A percentile compares a stretch with the other conserved stretches of the same genome.
phyloP scores from a whole-genome alignment of 2,113 vertebrate genomes.

The Ammodytes dubius region DNA sequence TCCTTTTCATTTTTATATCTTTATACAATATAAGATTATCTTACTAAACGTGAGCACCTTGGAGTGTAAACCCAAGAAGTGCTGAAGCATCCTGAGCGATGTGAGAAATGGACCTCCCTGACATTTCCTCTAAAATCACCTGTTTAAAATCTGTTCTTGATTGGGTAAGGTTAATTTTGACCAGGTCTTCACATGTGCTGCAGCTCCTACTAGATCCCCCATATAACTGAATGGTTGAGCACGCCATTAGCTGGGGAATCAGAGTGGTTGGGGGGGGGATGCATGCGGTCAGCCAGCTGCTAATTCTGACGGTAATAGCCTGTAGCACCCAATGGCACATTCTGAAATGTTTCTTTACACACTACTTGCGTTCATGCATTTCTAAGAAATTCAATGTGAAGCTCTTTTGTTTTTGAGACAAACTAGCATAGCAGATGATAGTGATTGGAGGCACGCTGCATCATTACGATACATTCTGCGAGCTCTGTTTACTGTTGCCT shows the following conservation, averaged over 20 bases:
- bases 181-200: constrained; percentile 33
- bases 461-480: constrained; percentile 46
- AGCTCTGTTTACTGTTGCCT: constrained; percentile 70
- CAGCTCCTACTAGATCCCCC: constrained; percentile 22
- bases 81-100: constrained; percentile 18
- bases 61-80: constrained; percentile 15
- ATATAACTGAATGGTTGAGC: constrained; percentile 13
- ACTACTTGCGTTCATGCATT: neutral
- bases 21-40: neutral
- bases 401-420: constrained; percentile 33
- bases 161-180: constrained; percentile 45
- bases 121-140: constrained; percentile 57
- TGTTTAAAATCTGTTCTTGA: constrained; percentile 54
- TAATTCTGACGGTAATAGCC: constrained; percentile 49
- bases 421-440: constrained; percentile 41
- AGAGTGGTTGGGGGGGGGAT: neutral
- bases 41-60: neutral
- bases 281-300: constrained; percentile 18
- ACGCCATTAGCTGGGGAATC: constrained; percentile 16
- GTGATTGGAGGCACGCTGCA: constrained; percentile 46
- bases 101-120: constrained; percentile 42
- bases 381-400: constrained; percentile 8
- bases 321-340: constrained; percentile 24
- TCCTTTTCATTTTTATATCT: constrained; percentile 7
- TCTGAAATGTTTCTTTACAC: constrained; percentile 22